Conservation (phyloP, 2,113 vertebrate species). For the pig (Sus scrofa) region T2T-Sscrofa CM000812.6:241971001-241971500, state of each 20-base stretch:
- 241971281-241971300: conserved; percentile 17
- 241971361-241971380: background rate
- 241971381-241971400: background rate
- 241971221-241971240: conserved; percentile 12
- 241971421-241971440: background rate
- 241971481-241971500: background rate
- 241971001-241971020: background rate
- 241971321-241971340: conserved; percentile 30
- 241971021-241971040: background rate
- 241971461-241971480: background rate
- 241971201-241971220: background rate
- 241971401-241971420: conserved; percentile 48
- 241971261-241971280: background rate
- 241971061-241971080: background rate
- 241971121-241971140: background rate
- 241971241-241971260: background rate
- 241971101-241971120: background rate
- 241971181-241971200: background rate
- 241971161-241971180: background rate
- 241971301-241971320: conserved; percentile 26
- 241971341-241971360: conserved; percentile 25
- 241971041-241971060: background rate
- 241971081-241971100: background rate
- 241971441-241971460: background rate
- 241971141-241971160: background rate